These are phyloP conservation scores for Macaria liturata DNA, from an alignment of 2,888 invertebrate genomes.

Conservation along the genomic window DNA sequence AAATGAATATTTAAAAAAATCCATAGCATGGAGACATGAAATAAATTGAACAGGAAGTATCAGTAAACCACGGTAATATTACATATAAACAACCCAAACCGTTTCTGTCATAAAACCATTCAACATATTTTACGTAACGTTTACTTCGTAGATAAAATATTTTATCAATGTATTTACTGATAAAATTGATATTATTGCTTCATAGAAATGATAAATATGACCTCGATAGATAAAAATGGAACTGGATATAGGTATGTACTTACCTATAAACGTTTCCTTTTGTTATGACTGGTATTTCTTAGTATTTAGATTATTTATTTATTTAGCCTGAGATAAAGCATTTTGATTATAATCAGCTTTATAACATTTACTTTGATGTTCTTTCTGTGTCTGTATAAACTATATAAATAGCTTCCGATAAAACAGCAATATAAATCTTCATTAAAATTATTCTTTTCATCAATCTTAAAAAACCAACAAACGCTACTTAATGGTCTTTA, in stretches of 20 bases:
- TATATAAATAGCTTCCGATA: too few relatives aligned
- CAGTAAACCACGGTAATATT: too few relatives aligned
- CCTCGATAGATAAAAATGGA: constrained; percentile 58
- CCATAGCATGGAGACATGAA: too few relatives aligned
- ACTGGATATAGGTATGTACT: constrained; percentile 20
- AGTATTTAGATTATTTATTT: constrained; percentile 6
- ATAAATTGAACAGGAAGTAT: too few relatives aligned
- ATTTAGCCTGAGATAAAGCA: neutral
- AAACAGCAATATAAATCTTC: too few relatives aligned
- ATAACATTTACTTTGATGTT: too few relatives aligned
- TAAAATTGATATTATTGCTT: constrained; percentile 60
- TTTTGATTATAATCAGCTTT: neutral
- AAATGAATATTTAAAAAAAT: too few relatives aligned
- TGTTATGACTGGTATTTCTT: constrained; percentile 24
- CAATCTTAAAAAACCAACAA: constrained; percentile 17
- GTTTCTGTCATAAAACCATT: constrained; percentile 29
- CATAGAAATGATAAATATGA: constrained; percentile 55
- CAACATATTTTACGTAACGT: constrained; percentile 43
- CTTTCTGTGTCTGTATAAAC: too few relatives aligned
- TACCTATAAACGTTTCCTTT: constrained; percentile 37
- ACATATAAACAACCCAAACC: constrained; percentile 21
- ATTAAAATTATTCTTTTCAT: constrained; percentile 3
- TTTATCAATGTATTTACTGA: constrained; percentile 45
- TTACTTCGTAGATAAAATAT: constrained; percentile 32
- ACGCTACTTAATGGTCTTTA: constrained; percentile 27